Evolutionary conservation across 2,113 vertebrate genomes (phyloP).

Genomic region (Uropsilus gracilis): DNA sequence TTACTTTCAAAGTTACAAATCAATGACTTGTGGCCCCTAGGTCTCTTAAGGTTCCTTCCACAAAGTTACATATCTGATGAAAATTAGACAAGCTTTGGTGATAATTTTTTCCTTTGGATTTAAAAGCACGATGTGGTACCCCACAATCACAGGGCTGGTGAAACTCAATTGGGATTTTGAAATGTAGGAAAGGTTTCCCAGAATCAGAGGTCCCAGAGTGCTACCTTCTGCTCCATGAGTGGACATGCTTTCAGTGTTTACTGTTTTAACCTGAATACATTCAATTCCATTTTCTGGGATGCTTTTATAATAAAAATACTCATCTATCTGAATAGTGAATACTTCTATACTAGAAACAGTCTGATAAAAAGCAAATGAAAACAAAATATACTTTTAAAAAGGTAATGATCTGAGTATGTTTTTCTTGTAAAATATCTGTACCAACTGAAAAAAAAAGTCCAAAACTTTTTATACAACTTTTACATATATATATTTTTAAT

Average conservation of each 20-base stretch:
- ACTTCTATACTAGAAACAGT: constrained; percentile 13
- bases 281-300: background rate
- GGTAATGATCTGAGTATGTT: background rate
- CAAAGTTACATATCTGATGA: background rate
- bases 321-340: background rate
- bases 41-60: background rate
- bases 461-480: constrained; percentile 55
- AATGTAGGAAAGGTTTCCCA: background rate
- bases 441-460: background rate
- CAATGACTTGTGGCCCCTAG: background rate
- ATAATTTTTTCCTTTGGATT: background rate
- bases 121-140: background rate
- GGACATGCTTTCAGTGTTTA: background rate
- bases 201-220: background rate
- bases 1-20: background rate
- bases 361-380: constrained; percentile 29
- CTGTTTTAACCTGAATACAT: background rate
- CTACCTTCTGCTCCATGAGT: background rate
- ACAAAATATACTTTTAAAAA: background rate
- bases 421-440: constrained; percentile 25
- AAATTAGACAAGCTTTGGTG: constrained; percentile 20
- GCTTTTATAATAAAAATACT: background rate
- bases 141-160: background rate
- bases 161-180: background rate
- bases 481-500: background rate